phyloP scores from a whole-genome alignment of 2,113 vertebrate species.

The Chaetorhynchus papuensis region DNA sequence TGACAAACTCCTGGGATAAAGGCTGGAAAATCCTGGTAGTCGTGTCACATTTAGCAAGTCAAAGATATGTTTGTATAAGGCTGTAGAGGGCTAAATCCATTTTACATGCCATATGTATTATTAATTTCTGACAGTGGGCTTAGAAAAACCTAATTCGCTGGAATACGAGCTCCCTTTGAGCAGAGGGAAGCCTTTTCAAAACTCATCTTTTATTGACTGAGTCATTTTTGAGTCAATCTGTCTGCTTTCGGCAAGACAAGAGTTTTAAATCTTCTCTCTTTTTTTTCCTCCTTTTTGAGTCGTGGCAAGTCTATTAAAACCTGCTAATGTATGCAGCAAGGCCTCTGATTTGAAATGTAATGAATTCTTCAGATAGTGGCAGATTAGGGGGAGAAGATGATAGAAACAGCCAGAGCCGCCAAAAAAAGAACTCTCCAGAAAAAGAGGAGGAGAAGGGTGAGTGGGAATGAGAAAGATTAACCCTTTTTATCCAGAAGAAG shows the following conservation, averaged over 20 bases:
- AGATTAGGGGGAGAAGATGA: conserved; percentile 47
- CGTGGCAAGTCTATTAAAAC: conserved; percentile 70
- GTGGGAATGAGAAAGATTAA: background rate
- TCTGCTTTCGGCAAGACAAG: conserved; percentile 74
- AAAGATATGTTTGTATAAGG: conserved; percentile 60
- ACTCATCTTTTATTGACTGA: conserved; percentile 78
- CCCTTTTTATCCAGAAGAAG: background rate
- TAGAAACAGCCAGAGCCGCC: background rate
- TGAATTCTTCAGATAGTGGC: conserved; percentile 65
- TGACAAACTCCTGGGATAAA: conserved; percentile 51
- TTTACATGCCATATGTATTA: conserved; percentile 58
- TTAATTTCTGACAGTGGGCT: conserved; percentile 68
- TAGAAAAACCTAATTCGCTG: conserved; percentile 63
- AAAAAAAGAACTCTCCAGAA: conserved; percentile 49
- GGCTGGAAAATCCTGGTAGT: conserved; percentile 28
- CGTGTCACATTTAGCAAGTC: conserved; percentile 55
- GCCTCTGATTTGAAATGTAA: conserved; percentile 54
- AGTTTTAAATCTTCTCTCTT: conserved; percentile 70
- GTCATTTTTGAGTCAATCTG: conserved; percentile 73
- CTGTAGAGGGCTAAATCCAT: conserved; percentile 54
- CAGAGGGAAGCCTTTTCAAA: conserved; percentile 62
- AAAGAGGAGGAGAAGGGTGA: background rate
- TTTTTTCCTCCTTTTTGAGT: conserved; percentile 52
- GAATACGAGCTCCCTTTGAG: conserved; percentile 63
- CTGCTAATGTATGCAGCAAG: conserved; percentile 56